Base-by-base conservation (phyloP, 2,888 invertebrate genomes). In the Pantelozetes paolii region DNA sequence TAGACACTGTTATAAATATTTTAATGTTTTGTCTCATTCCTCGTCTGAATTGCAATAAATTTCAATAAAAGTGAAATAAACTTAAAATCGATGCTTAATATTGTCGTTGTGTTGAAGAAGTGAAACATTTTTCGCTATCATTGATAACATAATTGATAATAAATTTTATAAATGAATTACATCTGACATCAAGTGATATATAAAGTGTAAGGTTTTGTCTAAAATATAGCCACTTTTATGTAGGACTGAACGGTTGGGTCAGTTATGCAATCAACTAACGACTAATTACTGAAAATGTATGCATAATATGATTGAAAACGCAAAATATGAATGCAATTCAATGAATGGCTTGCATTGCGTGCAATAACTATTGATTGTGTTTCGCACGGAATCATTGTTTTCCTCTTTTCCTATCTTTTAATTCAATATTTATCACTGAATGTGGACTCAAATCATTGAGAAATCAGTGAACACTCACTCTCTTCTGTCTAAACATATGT, bases 261-360 rank as follows among this genome's bases (percentile, higher is more conserved):
- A n/a, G 50, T 50, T 13, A 54, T 6, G 28, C 62, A 8, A 6
- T 26, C 28, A 23, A 62, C 32, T 30, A 62, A 32, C 3, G 30
- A 26, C 62, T 62, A 62, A 62, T 62, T 62, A 62, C 5, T 62
- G 62, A 62, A 32, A 62, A n/a, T 62, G 30, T 62, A 28, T 62
- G 62, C 62, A 54, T 3, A 50, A 54, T 23, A 18, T 54, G 54
- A 23, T 18, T 20, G 20, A 20, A 62, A 62, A 62, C 26, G 26
- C 62, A 1, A 32, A 30, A 62, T 62, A 62, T 62, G 15, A 62
- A 62, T 62, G 8, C 28, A 32, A 62, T 62, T 62, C 62, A 62
- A 62, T 62, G 62, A 62, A 30, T 32, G 30, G 30, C 28, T 62
- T 62, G 62, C 62, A 32, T 62, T 28, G 3, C 62, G 26, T 62